phyloP scores from a whole-genome alignment of 2,797 vertebrate genomes.

The Pseudochirops corinnae region DNA sequence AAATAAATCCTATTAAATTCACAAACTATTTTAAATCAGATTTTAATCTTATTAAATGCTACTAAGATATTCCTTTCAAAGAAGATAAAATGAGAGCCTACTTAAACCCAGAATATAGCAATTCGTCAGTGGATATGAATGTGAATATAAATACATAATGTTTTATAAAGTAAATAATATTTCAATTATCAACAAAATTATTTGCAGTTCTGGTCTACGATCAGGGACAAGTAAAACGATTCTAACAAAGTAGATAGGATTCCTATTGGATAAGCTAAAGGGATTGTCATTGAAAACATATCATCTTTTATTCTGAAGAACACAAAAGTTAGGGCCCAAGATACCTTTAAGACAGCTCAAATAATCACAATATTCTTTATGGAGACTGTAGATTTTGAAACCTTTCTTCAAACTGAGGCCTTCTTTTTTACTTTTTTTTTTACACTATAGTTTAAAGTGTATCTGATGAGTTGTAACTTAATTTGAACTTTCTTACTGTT shows the following conservation, averaged over 20 bases:
- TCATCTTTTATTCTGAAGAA: slow-evolving; percentile 32
- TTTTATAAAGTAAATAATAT: not conserved
- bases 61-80: not conserved
- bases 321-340: slow-evolving; percentile 29
- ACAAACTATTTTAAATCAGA: not conserved
- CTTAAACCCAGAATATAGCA: not conserved
- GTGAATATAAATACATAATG: not conserved
- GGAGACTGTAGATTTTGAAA: not conserved
- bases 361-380: not conserved
- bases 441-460: not conserved
- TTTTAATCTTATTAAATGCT: not conserved
- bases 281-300: not conserved
- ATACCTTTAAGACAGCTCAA: not conserved
- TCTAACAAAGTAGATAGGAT: slow-evolving; percentile 15
- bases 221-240: not conserved
- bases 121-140: not conserved
- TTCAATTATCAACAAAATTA: slow-evolving; percentile 31
- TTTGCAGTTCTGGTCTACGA: not conserved
- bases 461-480: slow-evolving; percentile 27
- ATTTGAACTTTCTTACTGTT: not conserved
- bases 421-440: slow-evolving; percentile 1
- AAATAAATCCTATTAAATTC: not conserved
- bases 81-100: not conserved
- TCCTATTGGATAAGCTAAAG: not conserved
- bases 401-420: not conserved